These are phyloP conservation scores for Spheniscus humboldti DNA, from an alignment of 2,797 vertebrate genomes.

Conservation along the genomic window DNA sequence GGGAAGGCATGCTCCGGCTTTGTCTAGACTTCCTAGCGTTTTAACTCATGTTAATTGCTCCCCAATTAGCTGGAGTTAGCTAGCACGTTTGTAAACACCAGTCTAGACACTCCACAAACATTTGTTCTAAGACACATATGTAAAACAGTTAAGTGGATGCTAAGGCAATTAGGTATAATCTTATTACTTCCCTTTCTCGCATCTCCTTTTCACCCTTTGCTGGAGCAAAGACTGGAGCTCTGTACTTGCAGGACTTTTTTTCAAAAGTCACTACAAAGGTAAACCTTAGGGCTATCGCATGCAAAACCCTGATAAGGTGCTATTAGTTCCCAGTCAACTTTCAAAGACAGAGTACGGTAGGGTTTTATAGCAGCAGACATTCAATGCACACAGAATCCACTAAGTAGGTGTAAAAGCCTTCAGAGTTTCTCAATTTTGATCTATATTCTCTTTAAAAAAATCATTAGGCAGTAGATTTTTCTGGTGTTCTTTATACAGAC, in stretches of 20 bases:
- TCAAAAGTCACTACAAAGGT: slow-evolving; percentile 44
- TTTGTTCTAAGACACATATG: slow-evolving; percentile 45
- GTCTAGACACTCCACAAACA: slow-evolving; percentile 51
- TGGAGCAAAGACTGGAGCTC: not conserved
- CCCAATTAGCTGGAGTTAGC: slow-evolving; percentile 46
- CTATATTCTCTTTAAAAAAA: slow-evolving; percentile 53
- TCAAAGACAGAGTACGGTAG: not conserved
- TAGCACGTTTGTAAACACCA: slow-evolving; percentile 42
- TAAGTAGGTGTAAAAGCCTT: slow-evolving; percentile 35
- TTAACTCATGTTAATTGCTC: slow-evolving; percentile 46
- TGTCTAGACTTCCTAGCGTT: not conserved
- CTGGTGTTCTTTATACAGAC: slow-evolving; percentile 37
- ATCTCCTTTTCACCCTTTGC: not conserved
- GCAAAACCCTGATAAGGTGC: slow-evolving; percentile 54
- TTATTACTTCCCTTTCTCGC: not conserved
- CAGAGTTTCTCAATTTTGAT: slow-evolving; percentile 34
- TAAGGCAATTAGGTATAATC: slow-evolving; percentile 50
- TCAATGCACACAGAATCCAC: not conserved
- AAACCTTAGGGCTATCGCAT: slow-evolving; percentile 52
- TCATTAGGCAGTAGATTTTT: slow-evolving; percentile 60
- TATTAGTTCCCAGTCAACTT: slow-evolving; percentile 47
- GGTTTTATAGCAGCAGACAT: slow-evolving; percentile 19
- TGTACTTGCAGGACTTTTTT: not conserved
- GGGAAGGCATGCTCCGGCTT: not conserved
- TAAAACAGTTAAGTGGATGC: slow-evolving; percentile 47